Conservation (phyloP, 2,113 vertebrate genomes). For the Balaenoptera acutorostrata region DNA sequence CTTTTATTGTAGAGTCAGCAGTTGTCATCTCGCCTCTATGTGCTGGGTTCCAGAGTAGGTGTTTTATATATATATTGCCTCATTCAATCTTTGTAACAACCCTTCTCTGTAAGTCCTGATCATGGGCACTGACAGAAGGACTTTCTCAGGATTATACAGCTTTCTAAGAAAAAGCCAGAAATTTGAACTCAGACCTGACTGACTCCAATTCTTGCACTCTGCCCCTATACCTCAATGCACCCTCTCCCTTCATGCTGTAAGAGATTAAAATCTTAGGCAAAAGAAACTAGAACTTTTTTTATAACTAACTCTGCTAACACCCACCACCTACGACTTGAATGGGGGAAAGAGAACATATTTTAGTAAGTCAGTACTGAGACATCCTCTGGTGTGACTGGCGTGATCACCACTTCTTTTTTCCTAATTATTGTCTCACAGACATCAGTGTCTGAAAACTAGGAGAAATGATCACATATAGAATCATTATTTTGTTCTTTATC, state of each 20-base stretch:
- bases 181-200: not conserved
- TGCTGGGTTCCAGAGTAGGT: not conserved
- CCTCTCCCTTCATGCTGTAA: not conserved
- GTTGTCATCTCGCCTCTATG: not conserved
- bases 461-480: not conserved
- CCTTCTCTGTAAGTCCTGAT: not conserved
- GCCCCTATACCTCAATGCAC: not conserved
- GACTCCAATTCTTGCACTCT: not conserved
- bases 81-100: not conserved
- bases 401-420: not conserved
- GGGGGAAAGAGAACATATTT: not conserved
- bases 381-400: not conserved
- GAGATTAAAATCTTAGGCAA: not conserved
- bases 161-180: not conserved
- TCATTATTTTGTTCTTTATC: not conserved
- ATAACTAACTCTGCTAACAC: not conserved
- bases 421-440: not conserved
- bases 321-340: not conserved
- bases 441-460: not conserved
- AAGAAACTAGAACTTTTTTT: not conserved
- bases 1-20: not conserved
- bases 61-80: not conserved
- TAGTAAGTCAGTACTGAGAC: not conserved
- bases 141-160: not conserved
- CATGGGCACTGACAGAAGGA: not conserved